Base-by-base conservation (phyloP, 2,888 invertebrate genomes). In the Mesorhabditis spiculigera region DNA sequence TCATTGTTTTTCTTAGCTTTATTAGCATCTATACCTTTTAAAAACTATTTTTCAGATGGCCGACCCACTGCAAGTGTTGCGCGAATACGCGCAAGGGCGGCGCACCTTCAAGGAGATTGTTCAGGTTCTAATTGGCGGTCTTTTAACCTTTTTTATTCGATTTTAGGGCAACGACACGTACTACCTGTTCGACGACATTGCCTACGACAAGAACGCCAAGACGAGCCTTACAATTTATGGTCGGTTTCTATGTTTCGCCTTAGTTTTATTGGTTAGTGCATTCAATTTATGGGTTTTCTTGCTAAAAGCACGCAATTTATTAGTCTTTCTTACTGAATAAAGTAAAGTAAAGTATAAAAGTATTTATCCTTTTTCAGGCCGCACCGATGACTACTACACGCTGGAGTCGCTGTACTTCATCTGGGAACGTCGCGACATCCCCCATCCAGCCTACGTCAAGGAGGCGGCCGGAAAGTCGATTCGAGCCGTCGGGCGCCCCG, bases 161-260 rank as follows among this genome's bases (percentile, higher is more conserved):
- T 96, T 97, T 79, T 91, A 93, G 81, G 95, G 97, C 89, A 91
- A 93, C 69, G 94, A 95, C 86, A 92, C 91, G 82, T 94, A 95
- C 87, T 95, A 97, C 78, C 94, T 96, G 86, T 98, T 98, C 87
- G 96, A 96, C 6, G 97, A 99, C 88, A 94, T 96, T 88, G 96
- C 96, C 4, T 98, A 96, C 95, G 94, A 94, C 2, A 96, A 95
- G 89, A 93, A 92, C 90, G 95, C 95, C 5, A 95, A 94, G 87
- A 98, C 98, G 0, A 97, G 96, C 87, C 96, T 95, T 87, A 90
- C 94, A 84, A 93, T 94, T 89, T 97, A 92, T 90, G 68, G 68
- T 44, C 50, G 66, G 65, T 45, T 69, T 13, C 28, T 64, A 5
- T 10, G 10, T 43, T 16, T 94, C n/a, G 95, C 95, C n/a, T 96